Percentiles rank a stretch among this genome's conserved stretches.
phyloP scores from a whole-genome alignment of 2,113 vertebrate species.

The Nycticorax nycticorax region DNA sequence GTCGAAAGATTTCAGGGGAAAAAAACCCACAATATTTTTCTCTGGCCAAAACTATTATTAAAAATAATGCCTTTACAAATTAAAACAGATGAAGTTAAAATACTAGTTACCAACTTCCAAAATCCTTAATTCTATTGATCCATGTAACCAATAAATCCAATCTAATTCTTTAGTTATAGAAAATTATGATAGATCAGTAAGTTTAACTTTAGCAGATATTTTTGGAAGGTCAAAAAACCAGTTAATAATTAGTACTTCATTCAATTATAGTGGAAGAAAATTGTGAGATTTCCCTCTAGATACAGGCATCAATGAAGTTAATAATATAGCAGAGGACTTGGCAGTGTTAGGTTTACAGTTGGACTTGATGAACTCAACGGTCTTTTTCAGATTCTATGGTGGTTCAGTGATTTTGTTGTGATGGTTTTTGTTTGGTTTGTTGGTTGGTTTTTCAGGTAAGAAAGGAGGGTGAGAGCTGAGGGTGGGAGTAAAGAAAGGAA shows the following conservation, averaged over 20 bases:
- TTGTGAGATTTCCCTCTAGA: background rate
- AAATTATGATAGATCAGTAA: background rate
- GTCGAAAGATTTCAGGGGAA: background rate
- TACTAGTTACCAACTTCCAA: background rate
- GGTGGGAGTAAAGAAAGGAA: background rate
- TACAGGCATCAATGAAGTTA: background rate
- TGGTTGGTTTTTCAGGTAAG: background rate
- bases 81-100: background rate
- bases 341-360: background rate
- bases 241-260: background rate
- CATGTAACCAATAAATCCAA: background rate
- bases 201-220: background rate
- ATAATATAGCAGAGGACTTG: background rate
- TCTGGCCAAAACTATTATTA: background rate
- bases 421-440: background rate
- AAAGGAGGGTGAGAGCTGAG: background rate
- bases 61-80: background rate
- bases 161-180: background rate
- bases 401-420: background rate
- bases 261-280: background rate
- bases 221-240: background rate
- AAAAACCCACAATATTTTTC: background rate
- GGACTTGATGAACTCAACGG: background rate
- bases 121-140: background rate
- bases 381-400: background rate